phyloP scores from a whole-genome alignment of 2,888 invertebrate genomes.

The Heliconius charithonia region DNA sequence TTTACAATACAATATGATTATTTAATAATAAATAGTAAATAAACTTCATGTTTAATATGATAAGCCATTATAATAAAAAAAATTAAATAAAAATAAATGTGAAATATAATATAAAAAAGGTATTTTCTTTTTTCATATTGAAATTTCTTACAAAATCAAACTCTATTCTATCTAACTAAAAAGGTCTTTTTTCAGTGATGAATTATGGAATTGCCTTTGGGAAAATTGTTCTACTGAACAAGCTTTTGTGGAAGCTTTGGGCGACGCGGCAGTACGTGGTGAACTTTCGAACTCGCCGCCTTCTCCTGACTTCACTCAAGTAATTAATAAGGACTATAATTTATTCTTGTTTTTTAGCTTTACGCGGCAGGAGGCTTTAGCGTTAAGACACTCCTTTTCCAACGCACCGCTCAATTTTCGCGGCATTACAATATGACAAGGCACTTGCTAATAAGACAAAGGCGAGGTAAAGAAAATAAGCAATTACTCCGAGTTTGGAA shows the following conservation, averaged over 20 bases:
- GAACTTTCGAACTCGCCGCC: conserved; percentile 83
- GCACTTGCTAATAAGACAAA: too few species aligned
- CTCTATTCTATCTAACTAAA: neutral
- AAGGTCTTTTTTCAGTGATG: conserved; percentile 60
- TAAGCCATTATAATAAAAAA: neutral
- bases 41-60: neutral
- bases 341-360: neutral
- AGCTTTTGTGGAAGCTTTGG: conserved; percentile 85
- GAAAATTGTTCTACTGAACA: conserved; percentile 79
- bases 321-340: conserved; percentile 1
- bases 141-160: too few species aligned
- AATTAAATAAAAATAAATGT: too few species aligned
- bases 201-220: conserved; percentile 74
- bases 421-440: too few species aligned
- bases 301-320: conserved; percentile 84
- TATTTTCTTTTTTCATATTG: too few species aligned
- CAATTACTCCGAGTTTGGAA: neutral
- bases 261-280: conserved; percentile 86
- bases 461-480: neutral
- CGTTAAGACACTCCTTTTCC: too few species aligned
- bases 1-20: neutral
- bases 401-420: too few species aligned
- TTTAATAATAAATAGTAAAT: neutral
- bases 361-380: too few species aligned
- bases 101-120: too few species aligned